A percentile compares a stretch with the other conserved stretches of the same genome.
phyloP scores from a whole-genome alignment of 2,888 invertebrate species.

The Acanthoscelides obtectus region DNA sequence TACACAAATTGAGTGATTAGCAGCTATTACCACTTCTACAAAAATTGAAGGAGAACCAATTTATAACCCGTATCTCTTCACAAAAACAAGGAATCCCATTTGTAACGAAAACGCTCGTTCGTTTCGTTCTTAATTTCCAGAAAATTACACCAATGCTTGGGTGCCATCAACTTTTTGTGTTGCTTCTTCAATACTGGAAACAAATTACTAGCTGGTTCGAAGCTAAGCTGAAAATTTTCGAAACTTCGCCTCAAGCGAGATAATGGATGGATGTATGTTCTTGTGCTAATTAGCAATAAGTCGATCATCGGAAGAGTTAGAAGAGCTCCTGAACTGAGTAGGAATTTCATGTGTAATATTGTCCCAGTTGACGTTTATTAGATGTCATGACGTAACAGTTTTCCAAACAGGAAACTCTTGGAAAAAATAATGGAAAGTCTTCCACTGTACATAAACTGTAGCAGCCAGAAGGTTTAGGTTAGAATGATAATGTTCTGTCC shows the following conservation, averaged over 20 bases:
- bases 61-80: background rate
- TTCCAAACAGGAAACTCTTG: no score
- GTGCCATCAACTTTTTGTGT: conserved; percentile 30
- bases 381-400: no score
- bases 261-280: conserved; percentile 27
- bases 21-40: no score
- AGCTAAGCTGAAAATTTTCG: conserved; percentile 18
- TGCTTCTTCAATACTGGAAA: conserved; percentile 32
- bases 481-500: no score
- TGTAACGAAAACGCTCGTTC: background rate
- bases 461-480: no score
- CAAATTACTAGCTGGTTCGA: conserved; percentile 33
- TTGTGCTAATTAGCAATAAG: background rate
- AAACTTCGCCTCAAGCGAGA: conserved; percentile 27
- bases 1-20: no score
- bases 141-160: conserved; percentile 19
- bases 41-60: no score
- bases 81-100: background rate
- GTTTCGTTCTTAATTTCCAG: conserved; percentile 12
- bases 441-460: no score
- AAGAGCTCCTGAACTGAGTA: background rate
- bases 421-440: no score
- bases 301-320: background rate
- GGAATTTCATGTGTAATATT: background rate
- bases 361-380: no score